phyloP scores from a whole-genome alignment of 2,797 vertebrate genomes.

The Ispidina lecontei region DNA sequence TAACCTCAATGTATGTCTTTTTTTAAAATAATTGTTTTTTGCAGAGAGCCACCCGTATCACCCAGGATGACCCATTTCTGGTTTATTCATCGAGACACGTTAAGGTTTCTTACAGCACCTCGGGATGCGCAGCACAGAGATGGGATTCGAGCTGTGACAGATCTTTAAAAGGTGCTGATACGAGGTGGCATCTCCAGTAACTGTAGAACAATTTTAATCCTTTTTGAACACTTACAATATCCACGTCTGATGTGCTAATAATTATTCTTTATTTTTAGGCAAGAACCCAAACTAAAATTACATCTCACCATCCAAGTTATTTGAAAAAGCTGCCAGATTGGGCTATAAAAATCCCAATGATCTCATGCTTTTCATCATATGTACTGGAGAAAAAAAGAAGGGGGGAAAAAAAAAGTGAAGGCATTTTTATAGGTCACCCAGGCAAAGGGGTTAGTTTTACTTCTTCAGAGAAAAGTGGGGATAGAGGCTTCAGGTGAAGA shows the following conservation, averaged over 20 bases:
- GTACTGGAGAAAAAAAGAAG: conserved; percentile 33
- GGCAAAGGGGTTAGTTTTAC: conserved; percentile 65
- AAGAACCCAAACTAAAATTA: conserved; percentile 73
- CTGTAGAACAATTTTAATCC: conserved; percentile 39
- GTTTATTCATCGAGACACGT: neutral
- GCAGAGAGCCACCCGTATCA: neutral
- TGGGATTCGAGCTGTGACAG: neutral
- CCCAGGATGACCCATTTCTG: neutral
- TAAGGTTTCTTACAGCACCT: neutral
- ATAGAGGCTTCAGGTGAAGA: conserved; percentile 52
- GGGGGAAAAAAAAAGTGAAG: conserved; percentile 20
- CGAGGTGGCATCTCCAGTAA: neutral
- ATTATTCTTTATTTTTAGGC: conserved; percentile 76
- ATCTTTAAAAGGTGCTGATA: neutral
- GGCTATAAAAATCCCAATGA: conserved; percentile 74
- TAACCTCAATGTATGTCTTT: neutral
- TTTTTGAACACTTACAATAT: conserved; percentile 37
- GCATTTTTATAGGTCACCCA: conserved; percentile 71
- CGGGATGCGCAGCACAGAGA: rapidly evolving
- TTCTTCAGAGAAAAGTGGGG: conserved; percentile 42
- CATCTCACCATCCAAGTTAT: conserved; percentile 66
- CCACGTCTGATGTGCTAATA: conserved; percentile 62
- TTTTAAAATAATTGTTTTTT: no score
- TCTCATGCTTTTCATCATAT: conserved; percentile 76
- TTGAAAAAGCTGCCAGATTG: conserved; percentile 72